phyloP scores from a whole-genome alignment of 2,113 vertebrate genomes.

The Henicopernis longicauda region DNA sequence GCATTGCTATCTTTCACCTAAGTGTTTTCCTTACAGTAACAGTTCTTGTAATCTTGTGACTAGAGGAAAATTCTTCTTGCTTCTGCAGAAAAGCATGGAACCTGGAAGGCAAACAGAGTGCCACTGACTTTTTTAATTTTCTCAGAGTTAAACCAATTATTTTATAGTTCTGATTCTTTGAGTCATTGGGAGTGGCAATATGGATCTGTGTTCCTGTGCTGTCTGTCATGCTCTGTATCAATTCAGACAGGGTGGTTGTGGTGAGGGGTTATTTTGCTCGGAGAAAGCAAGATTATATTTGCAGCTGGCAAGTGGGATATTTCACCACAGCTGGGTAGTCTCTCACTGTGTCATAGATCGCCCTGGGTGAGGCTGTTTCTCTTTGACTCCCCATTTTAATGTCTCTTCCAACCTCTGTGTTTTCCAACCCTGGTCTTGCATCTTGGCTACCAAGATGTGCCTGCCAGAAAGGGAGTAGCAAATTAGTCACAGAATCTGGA shows the following conservation, averaged over 20 bases:
- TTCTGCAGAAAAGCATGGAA: not conserved
- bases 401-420: constrained; percentile 10
- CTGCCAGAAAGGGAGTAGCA: constrained; percentile 19
- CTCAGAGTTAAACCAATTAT: not conserved
- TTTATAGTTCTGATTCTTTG: not conserved
- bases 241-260: not conserved
- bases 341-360: constrained; percentile 4
- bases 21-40: not conserved
- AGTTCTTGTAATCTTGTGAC: not conserved
- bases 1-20: not conserved
- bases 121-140: not conserved
- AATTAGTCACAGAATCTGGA: constrained; percentile 31
- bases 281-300: not conserved
- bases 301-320: constrained; percentile 11
- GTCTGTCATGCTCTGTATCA: not conserved
- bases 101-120: not conserved
- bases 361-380: constrained; percentile 35
- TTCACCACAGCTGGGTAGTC: constrained; percentile 48
- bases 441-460: not conserved
- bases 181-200: not conserved
- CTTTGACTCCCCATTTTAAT: not conserved
- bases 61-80: not conserved
- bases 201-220: not conserved
- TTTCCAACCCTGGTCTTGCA: constrained; percentile 20
- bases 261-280: not conserved